Percentiles rank a stretch among this genome's conserved stretches.
Conservation (phyloP, 92 coral and sea anemone species). For the Umimayanthus chanpuru region DNA sequence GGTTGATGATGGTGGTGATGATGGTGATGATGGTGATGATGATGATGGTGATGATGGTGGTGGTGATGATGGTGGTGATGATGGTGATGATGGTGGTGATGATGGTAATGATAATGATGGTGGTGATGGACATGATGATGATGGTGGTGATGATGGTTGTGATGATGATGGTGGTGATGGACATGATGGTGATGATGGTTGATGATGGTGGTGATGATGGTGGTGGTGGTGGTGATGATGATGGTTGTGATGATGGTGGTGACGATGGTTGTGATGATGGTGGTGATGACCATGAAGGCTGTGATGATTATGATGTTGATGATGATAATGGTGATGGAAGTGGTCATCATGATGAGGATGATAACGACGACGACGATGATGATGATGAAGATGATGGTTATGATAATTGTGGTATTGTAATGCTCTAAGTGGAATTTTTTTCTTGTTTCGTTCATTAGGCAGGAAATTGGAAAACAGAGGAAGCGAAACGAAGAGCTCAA, state of each 20-base stretch:
- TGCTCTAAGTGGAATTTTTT: no score
- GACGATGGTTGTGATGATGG: not conserved
- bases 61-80: not conserved
- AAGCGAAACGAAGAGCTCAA: constrained; percentile 82
- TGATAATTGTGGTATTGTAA: not conserved
- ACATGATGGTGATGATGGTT: not conserved
- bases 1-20: not conserved
- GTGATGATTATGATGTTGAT: not conserved
- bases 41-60: not conserved
- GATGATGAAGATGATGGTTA: not conserved
- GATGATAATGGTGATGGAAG: not conserved
- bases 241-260: not conserved
- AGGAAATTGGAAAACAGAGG: constrained; percentile 81
- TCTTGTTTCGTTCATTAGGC: constrained; percentile 53
- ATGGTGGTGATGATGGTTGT: not conserved
- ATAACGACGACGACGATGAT: not conserved
- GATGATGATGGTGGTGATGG: not conserved
- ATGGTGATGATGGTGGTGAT: not conserved
- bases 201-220: not conserved
- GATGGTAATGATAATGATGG: not conserved
- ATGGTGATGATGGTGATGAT: not conserved
- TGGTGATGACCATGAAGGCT: not conserved
- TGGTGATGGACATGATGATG: not conserved
- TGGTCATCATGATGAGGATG: not conserved
- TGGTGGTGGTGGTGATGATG: not conserved